A percentile compares a stretch with the other conserved stretches of the same genome.
Evolutionary conservation across 2,888 invertebrate genomes (phyloP).

Genomic region (Acanthosepion esculentum): DNA sequence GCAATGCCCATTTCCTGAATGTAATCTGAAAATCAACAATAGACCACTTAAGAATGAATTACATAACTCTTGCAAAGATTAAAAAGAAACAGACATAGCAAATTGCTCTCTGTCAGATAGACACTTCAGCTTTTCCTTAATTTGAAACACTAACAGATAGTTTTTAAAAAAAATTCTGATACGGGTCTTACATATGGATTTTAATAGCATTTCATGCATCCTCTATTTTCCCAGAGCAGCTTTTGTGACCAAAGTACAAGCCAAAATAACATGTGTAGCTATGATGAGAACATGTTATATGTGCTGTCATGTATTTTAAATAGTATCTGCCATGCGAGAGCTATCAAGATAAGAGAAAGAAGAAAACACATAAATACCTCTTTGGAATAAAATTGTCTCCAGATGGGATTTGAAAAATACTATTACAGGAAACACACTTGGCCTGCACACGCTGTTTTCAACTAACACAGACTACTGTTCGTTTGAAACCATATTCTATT

Average conservation of each 20-base stretch:
- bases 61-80: not conserved
- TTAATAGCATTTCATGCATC: not conserved
- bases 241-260: not conserved
- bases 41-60: not conserved
- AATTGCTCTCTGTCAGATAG: not conserved
- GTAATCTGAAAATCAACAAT: not conserved
- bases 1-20: too few species aligned
- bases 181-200: not conserved
- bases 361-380: not conserved
- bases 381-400: not conserved
- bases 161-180: not conserved
- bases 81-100: not conserved
- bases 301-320: not conserved
- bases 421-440: slow-evolving; percentile 20
- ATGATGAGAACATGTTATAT: not conserved
- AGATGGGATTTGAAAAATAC: slow-evolving; percentile 4
- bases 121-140: not conserved
- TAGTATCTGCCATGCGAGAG: not conserved
- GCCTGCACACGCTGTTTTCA: not conserved
- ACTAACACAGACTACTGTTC: not conserved
- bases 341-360: slow-evolving; percentile 8
- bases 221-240: not conserved
- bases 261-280: not conserved
- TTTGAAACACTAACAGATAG: not conserved
- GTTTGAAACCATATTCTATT: not conserved